Conservation (phyloP, 2,888 invertebrate genomes). For the Strigamia transsilvanica region DNA sequence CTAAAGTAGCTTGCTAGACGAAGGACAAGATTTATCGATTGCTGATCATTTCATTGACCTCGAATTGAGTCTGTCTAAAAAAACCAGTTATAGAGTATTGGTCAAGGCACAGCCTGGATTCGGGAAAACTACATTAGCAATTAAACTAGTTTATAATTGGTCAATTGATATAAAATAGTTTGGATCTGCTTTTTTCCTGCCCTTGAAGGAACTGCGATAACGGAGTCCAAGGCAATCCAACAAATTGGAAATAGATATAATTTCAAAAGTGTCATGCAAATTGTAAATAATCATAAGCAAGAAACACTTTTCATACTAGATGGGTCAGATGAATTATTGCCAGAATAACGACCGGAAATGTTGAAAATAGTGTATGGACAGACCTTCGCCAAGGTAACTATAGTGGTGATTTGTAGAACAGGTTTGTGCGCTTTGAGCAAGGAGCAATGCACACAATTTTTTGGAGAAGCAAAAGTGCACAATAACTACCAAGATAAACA, state of each 20-base stretch:
- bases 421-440: neutral
- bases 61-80: neutral
- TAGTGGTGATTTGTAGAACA: too few relatives aligned
- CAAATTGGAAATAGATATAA: neutral
- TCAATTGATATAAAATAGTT: neutral
- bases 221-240: neutral
- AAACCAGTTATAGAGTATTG: neutral
- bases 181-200: neutral
- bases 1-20: constrained; percentile 60
- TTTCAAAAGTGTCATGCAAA: too few relatives aligned
- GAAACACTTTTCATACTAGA: too few relatives aligned
- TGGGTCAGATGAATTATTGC: too few relatives aligned
- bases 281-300: too few relatives aligned
- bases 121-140: neutral
- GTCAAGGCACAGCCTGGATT: neutral
- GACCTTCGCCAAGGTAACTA: too few relatives aligned
- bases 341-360: too few relatives aligned
- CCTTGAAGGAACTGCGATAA: neutral
- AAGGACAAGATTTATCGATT: neutral
- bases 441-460: too few relatives aligned
- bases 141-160: neutral
- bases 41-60: neutral
- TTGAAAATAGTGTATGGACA: too few relatives aligned
- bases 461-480: neutral
- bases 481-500: neutral